Conservation (phyloP, 2,797 vertebrate genomes). For the Hippopotamyrus pictus region DNA sequence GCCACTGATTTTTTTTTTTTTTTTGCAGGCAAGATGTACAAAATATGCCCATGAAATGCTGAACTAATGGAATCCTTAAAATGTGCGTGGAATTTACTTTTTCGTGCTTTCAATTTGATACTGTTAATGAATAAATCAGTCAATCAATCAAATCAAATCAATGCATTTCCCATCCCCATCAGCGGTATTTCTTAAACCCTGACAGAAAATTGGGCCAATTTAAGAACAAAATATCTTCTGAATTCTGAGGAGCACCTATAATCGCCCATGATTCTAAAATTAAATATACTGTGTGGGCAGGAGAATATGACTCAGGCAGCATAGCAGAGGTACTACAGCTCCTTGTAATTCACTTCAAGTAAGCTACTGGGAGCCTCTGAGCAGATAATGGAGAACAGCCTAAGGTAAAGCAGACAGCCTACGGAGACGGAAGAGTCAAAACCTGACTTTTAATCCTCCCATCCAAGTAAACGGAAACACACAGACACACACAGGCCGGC, state of each 20-base stretch:
- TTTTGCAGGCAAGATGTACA: not conserved
- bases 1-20: not conserved
- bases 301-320: not conserved
- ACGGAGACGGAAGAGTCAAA: not conserved
- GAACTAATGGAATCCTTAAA: not conserved
- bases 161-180: not conserved
- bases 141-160: not conserved
- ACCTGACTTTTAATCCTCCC: not conserved
- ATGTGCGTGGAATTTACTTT: not conserved
- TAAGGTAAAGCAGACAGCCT: not conserved
- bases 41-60: not conserved
- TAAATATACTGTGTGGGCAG: not conserved
- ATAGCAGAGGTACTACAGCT: not conserved
- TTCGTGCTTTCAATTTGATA: not conserved
- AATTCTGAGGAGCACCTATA: constrained; percentile 1
- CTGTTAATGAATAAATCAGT: not conserved
- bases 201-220: not conserved
- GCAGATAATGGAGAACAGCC: not conserved
- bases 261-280: not conserved
- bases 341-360: not conserved
- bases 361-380: not conserved
- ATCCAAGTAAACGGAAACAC: not conserved
- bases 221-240: not conserved
- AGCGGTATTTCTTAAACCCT: not conserved
- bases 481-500: not conserved